phyloP scores from a whole-genome alignment of 2,888 invertebrate species.

The Phyto melanocephala region DNA sequence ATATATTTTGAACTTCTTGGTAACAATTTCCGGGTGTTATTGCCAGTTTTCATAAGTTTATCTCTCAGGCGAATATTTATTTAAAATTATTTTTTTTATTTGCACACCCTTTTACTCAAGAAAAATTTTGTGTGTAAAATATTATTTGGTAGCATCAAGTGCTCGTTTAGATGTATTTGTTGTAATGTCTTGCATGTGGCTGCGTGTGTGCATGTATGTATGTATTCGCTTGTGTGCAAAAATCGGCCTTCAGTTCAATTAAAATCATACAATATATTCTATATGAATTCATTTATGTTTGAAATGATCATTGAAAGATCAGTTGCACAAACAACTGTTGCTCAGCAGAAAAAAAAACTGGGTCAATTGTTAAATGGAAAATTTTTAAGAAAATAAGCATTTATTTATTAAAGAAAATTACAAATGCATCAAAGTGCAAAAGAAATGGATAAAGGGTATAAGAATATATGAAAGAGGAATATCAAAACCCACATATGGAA shows the following conservation, averaged over 20 bases:
- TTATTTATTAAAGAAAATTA: background rate
- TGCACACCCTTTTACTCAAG: conserved; percentile 5
- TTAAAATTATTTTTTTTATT: background rate
- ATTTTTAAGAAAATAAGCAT: conserved; percentile 23
- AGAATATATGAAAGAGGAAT: no score
- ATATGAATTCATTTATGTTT: conserved; percentile 50
- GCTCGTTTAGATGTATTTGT: background rate
- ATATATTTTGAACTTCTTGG: no score
- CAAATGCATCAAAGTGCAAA: background rate
- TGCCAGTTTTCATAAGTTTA: no score
- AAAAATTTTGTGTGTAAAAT: conserved; percentile 26
- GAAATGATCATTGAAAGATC: conserved; percentile 52
- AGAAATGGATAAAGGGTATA: no score
- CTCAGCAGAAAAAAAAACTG: conserved; percentile 50
- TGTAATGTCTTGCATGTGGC: conserved; percentile 6
- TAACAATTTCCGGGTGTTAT: no score
- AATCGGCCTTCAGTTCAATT: conserved; percentile 58
- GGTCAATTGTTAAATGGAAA: conserved; percentile 59
- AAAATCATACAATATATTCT: conserved; percentile 54
- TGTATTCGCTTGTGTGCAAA: conserved; percentile 7
- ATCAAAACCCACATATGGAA: no score
- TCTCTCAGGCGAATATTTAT: no score
- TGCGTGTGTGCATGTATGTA: background rate
- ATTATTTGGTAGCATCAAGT: conserved; percentile 39
- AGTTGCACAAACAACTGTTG: conserved; percentile 56